Evolutionary conservation across 2,113 vertebrate species (phyloP).

Genomic region (Bambusicola thoracicus): DNA sequence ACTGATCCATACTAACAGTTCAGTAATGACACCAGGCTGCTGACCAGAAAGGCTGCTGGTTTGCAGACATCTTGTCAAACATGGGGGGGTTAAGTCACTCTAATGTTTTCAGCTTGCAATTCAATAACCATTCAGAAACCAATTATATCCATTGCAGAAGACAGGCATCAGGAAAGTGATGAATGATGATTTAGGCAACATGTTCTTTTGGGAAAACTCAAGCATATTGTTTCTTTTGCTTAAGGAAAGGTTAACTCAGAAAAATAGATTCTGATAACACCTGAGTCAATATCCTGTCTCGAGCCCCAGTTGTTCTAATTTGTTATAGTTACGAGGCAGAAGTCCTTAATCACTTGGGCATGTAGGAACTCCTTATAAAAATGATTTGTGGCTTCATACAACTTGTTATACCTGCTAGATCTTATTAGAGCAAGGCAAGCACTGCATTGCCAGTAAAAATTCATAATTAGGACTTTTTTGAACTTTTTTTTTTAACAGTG

Average conservation of each 20-base stretch:
- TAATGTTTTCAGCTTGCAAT: neutral
- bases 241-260: slow-evolving; percentile 1
- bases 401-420: neutral
- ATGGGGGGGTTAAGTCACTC: neutral
- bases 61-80: neutral
- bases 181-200: neutral
- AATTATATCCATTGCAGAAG: neutral
- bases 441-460: neutral
- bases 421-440: neutral
- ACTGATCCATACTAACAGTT: neutral
- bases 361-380: neutral
- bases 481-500: neutral
- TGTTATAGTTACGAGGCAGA: neutral
- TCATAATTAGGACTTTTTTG: neutral
- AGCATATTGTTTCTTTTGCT: neutral
- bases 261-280: neutral
- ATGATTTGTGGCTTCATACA: neutral
- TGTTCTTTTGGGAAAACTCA: neutral
- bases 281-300: neutral
- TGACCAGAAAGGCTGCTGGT: neutral
- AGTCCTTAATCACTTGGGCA: slow-evolving; percentile 10
- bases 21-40: neutral
- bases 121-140: neutral
- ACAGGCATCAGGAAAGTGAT: neutral
- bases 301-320: neutral